Base-by-base conservation (phyloP, 2,888 invertebrate species). In the Apotomis capreana region DNA sequence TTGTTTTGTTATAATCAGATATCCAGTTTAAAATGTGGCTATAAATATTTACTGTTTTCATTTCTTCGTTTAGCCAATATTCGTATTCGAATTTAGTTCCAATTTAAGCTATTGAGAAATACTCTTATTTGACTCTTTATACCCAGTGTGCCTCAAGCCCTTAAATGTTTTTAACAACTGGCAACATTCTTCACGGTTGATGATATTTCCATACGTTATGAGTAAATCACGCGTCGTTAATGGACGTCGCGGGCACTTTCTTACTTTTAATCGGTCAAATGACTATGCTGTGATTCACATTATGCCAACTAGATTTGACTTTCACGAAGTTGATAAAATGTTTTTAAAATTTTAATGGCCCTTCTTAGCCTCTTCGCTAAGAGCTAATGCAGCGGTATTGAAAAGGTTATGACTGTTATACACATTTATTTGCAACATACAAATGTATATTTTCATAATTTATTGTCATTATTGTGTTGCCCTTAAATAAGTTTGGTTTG, bases 221-320 rank as follows among this genome's bases (percentile, higher is more conserved):
- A 81, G 80, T 84, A 83, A 81, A 80, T 79, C 80, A 78, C 77
- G 76, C 75, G 75, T 79, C 72, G 77, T 77, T 87, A 84, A 88
- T 87, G 84, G 83, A 77, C 79, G 81, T 81, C 81, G 77, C 82
- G 83, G 78, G 70, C 69, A 40, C 71, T 63, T 74, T 68, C 73
- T 79, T 76, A 71, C 55, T 76, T 75, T 76, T 76, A 75, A 79
- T 76, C 76, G 71, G 73, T 73, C 73, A 73, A 74, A 77, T 75
- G 74, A 68, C 74, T 69, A 57, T 69, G 72, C 69, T 73, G 73
- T 75, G 74, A 76, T 73, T 78, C 75, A 77, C 67, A 74, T 61
- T 72, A 72, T 70, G 70, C 59, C 74, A 71, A 63, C 65, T 63
- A 71, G 68, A 74, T 70, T 46, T 74, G 59, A 52, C 61, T 64